Conservation (phyloP, 2,113 vertebrate species). For the Neolamprologus modestus region DNA sequence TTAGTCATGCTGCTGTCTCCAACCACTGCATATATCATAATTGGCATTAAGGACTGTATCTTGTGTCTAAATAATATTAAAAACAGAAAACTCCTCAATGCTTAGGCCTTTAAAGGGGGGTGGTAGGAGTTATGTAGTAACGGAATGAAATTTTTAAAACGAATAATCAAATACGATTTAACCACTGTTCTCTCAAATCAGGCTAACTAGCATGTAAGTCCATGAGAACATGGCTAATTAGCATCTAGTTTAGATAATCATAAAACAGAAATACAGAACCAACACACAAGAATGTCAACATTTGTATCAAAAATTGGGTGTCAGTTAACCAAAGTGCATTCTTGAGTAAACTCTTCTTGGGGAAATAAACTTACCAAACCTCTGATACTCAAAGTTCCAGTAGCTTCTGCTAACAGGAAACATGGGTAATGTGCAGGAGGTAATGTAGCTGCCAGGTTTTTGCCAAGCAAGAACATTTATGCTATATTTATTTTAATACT, state of each 20-base stretch:
- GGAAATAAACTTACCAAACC: not conserved
- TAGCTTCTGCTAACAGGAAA: not conserved
- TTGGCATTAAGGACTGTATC: not conserved
- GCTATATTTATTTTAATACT: not conserved
- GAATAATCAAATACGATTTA: not conserved
- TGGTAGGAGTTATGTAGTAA: not conserved
- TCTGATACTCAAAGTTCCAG: not conserved
- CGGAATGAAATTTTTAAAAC: fast-evolving
- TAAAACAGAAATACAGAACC: not conserved
- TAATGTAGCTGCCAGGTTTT: not conserved
- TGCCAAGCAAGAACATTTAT: not conserved
- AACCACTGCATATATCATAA: not conserved
- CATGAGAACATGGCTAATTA: not conserved
- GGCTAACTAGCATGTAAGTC: not conserved
- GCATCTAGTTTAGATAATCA: not conserved
- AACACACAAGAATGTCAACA: not conserved
- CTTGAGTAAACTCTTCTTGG: not conserved
- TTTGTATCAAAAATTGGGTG: not conserved
- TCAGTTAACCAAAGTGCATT: not conserved
- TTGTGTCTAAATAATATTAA: not conserved
- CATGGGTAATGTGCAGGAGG: not conserved
- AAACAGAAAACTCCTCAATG: not conserved
- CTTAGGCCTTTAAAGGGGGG: not conserved
- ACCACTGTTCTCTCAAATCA: not conserved
- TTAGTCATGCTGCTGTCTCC: not conserved